Evolutionary conservation across 2,888 invertebrate genomes (phyloP).

Genomic region (Polyommatus iphigenia): DNA sequence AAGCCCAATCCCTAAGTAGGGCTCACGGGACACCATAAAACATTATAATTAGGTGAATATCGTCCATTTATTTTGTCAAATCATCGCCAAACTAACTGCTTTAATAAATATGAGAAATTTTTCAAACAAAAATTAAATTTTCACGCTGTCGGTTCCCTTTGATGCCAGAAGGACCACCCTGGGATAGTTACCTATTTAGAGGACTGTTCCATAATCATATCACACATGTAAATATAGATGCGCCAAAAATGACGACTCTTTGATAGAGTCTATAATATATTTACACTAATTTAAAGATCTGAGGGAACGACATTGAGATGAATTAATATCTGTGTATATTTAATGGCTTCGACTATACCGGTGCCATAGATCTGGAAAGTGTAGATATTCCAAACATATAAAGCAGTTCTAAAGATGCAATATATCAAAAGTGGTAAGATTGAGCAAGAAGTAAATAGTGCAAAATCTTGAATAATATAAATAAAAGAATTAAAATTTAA

Average conservation of each 20-base stretch:
- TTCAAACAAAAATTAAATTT: background rate
- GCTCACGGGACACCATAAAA: background rate
- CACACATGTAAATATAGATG: background rate
- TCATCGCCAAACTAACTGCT: slow-evolving; percentile 5
- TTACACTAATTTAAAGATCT: slow-evolving; percentile 38
- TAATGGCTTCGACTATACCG: slow-evolving; percentile 38
- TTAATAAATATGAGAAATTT: background rate
- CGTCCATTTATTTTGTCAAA: slow-evolving; percentile 9
- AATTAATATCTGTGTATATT: slow-evolving; percentile 39
- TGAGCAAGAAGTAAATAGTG: too few relatives aligned
- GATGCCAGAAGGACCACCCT: background rate
- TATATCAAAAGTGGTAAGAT: too few relatives aligned
- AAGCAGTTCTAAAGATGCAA: too few relatives aligned
- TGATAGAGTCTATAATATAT: slow-evolving; percentile 34
- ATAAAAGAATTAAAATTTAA: too few relatives aligned
- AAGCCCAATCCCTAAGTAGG: background rate
- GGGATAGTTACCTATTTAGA: background rate
- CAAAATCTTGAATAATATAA: too few relatives aligned
- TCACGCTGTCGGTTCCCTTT: background rate
- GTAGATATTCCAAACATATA: slow-evolving; percentile 12
- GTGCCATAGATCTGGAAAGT: slow-evolving; percentile 12
- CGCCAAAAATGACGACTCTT: slow-evolving; percentile 31
- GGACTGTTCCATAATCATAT: slow-evolving; percentile 4
- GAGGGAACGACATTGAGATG: slow-evolving; percentile 41
- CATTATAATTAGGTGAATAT: background rate